Evolutionary conservation across 2,888 invertebrate species (phyloP).

Genomic region (Cynaeus angustus): DNA sequence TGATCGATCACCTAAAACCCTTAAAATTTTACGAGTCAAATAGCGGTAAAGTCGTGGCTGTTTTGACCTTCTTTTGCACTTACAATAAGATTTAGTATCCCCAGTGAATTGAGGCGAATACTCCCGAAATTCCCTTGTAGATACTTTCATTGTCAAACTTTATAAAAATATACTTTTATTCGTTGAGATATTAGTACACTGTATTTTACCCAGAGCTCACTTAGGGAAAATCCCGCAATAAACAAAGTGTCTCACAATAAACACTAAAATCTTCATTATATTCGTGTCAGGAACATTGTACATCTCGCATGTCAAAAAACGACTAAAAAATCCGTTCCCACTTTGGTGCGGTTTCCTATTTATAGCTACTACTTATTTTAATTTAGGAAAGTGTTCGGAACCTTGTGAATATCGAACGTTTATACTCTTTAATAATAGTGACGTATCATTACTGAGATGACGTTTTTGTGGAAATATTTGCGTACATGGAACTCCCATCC

Average conservation of each 20-base stretch:
- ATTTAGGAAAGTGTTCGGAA: conserved; percentile 2
- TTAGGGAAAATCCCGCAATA: too few species aligned
- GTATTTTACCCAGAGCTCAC: too few species aligned
- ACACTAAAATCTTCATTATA: not conserved
- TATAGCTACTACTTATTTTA: conserved; percentile 12
- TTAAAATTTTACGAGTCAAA: conserved; percentile 4
- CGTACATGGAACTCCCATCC: not conserved
- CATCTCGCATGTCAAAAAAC: too few species aligned
- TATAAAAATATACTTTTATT: conserved; percentile 36
- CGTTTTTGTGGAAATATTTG: not conserved
- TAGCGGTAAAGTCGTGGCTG: not conserved
- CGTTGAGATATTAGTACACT: not conserved
- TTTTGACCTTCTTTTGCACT: conserved; percentile 16
- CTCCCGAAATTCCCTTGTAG: conserved; percentile 29
- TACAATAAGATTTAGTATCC: conserved; percentile 33
- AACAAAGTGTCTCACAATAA: not conserved
- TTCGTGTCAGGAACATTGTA: too few species aligned
- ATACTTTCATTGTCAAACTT: conserved; percentile 31
- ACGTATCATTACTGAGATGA: not conserved
- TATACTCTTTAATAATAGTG: not conserved
- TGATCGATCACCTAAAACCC: not conserved
- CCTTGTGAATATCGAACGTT: conserved; percentile 11
- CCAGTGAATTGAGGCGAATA: conserved; percentile 13
- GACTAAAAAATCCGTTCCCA: not conserved
- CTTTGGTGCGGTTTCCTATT: not conserved